A percentile compares a stretch with the other conserved stretches of the same genome.
Conservation (phyloP, 2,797 vertebrate genomes). For the Phataginus tricuspis region DNA sequence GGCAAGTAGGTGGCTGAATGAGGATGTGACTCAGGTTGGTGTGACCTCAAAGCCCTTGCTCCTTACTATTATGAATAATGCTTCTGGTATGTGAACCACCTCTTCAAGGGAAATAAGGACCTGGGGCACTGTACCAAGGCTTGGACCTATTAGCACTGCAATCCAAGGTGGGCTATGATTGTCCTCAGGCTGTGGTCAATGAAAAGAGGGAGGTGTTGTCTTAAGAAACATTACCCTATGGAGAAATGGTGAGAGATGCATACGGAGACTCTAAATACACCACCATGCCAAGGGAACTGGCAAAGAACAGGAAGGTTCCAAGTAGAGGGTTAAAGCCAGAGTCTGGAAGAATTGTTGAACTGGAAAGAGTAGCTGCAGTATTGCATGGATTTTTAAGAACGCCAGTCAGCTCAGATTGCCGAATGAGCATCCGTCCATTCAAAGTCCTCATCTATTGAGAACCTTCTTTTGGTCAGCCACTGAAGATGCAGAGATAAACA, state of each 20-base stretch:
- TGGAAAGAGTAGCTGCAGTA: background rate
- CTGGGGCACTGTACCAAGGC: background rate
- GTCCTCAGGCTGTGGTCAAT: background rate
- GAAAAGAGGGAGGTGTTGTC: background rate
- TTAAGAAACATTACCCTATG: background rate
- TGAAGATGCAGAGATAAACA: background rate
- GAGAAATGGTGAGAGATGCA: background rate
- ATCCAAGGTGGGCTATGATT: background rate
- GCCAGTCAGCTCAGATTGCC: background rate
- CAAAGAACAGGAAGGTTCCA: constrained; percentile 6
- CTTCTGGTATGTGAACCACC: background rate
- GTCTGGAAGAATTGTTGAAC: background rate
- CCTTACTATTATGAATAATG: background rate
- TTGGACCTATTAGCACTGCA: background rate
- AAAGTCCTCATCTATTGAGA: background rate
- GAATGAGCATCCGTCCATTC: background rate
- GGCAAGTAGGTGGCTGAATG: background rate
- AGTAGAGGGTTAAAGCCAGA: background rate
- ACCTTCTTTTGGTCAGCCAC: background rate
- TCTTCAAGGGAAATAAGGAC: background rate
- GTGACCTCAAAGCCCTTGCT: background rate
- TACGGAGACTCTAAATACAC: background rate
- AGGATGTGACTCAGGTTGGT: background rate
- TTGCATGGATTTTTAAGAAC: background rate
- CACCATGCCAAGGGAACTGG: background rate